phyloP scores from a whole-genome alignment of 1,140 invertebrate genomes.

The Lordiphosa stackelbergi region DNA sequence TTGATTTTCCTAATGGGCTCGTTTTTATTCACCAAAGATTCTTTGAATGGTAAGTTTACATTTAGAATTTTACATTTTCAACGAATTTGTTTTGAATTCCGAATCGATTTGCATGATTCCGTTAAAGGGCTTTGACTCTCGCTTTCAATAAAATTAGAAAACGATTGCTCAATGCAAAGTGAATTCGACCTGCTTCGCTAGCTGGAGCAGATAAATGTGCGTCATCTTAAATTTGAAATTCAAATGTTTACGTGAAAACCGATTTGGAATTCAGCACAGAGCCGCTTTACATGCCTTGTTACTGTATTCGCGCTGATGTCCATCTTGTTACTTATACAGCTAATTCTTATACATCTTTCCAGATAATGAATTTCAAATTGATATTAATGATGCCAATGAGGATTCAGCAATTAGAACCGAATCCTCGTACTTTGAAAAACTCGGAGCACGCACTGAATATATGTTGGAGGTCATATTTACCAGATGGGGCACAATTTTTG shows the following conservation, averaged over 20 bases:
- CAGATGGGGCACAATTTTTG: slow-evolving; percentile 89
- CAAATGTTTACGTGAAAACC: too few species aligned
- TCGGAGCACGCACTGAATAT: slow-evolving; percentile 88
- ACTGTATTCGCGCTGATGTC: too few species aligned
- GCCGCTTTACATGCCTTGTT: too few species aligned
- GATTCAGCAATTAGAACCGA: slow-evolving; percentile 76
- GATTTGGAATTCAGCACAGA: too few species aligned
- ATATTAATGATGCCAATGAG: slow-evolving; percentile 61
- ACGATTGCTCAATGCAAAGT: too few species aligned
- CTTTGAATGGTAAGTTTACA: slow-evolving; percentile 47
- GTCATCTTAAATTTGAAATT: too few species aligned
- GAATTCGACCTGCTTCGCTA: background rate
- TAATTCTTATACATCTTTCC: background rate
- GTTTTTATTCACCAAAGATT: slow-evolving; percentile 69
- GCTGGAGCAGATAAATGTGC: background rate
- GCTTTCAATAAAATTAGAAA: too few species aligned
- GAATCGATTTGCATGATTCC: too few species aligned
- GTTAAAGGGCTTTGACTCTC: too few species aligned
- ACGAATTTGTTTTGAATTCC: too few species aligned
- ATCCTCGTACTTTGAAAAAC: slow-evolving; percentile 83
- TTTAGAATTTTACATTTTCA: too few species aligned
- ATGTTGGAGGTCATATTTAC: slow-evolving; percentile 87
- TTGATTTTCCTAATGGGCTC: slow-evolving; percentile 82
- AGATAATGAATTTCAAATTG: slow-evolving; percentile 48
- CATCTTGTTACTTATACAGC: too few species aligned